Conservation (phyloP, 2,113 vertebrate species). For the Rhineura floridana region DNA sequence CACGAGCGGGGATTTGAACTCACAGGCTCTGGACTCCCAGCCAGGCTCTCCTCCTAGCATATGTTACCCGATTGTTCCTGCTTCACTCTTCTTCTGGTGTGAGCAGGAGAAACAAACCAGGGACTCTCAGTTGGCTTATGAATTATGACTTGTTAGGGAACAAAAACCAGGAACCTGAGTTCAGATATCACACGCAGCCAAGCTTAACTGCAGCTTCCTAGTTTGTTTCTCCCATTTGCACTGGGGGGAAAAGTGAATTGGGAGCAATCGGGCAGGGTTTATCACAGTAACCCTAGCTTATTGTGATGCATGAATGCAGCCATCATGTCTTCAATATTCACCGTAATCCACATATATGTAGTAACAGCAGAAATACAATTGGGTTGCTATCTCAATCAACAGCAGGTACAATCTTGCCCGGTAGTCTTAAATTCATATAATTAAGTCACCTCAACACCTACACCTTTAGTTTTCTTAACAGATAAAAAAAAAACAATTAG, state of each 20-base stretch:
- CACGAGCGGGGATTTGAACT: too few relatives aligned
- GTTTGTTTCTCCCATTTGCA: neutral
- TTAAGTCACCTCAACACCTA: neutral
- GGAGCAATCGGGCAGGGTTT: neutral
- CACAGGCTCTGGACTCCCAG: too few relatives aligned
- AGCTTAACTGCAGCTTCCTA: neutral
- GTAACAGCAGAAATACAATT: neutral
- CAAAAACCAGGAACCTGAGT: neutral
- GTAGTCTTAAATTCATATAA: neutral
- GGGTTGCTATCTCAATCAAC: neutral
- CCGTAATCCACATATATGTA: slow-evolving; percentile 9
- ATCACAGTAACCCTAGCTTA: neutral
- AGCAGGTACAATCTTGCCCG: neutral
- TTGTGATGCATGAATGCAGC: neutral
- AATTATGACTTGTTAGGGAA: neutral
- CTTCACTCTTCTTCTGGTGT: neutral
- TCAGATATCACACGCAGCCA: neutral
- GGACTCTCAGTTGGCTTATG: neutral
- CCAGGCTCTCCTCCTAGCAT: too few relatives aligned
- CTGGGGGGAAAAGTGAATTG: neutral
- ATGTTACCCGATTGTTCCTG: neutral
- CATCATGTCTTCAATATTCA: neutral
- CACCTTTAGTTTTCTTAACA: neutral
- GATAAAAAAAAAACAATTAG: neutral
- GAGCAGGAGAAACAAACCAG: neutral